Evolutionary conservation across 2,888 invertebrate species (phyloP), one percentile per base, ranked within the genome.

Genomic region (Xanthorhoe spadicearia): DNA sequence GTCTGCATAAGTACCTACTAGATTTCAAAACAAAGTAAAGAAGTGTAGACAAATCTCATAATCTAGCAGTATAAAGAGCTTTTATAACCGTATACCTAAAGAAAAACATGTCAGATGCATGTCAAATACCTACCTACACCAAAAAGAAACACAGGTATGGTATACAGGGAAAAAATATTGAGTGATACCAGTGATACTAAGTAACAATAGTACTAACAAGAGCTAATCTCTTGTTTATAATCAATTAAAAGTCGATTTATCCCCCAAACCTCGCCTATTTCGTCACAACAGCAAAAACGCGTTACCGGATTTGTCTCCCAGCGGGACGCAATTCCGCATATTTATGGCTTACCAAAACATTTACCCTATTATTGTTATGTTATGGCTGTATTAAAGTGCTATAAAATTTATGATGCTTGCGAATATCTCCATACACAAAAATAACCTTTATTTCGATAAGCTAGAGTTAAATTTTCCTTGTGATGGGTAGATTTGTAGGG

Each of bases 281-380:
- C 78, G 79, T 74, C 67, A 72, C 74, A 66, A 70, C 62, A 73
- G 77, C 74, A 64, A 77, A 80, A 80, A 73, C 69, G 71, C 80
- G 82, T 83, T 77, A 77, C 79, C 78, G 74, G 88, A 88, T 90
- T 88, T 87, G 87, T 88, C 85, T 78, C 87, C 75, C 88, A 81
- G 86, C 87, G 83, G 86, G 85, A 85, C 77, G 83, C 82, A 81
- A 84, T 84, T 82, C 80, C 86, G 85, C 85, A 88, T 89, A 92
- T 93, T 92, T 91, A 92, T 91, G 90, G 87, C 87, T 89, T 90
- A 91, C 92, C 92, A 92, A 92, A 92, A 92, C 92, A 93, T 93
- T 92, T 92, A 87, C 89, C 91, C 92, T 91, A 91, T 92, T 92
- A 92, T 90, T 91, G 89, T 89, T 85, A 82, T 83, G 89, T 90